Conservation (phyloP, 2,888 invertebrate species). For the Erynnis tages region DNA sequence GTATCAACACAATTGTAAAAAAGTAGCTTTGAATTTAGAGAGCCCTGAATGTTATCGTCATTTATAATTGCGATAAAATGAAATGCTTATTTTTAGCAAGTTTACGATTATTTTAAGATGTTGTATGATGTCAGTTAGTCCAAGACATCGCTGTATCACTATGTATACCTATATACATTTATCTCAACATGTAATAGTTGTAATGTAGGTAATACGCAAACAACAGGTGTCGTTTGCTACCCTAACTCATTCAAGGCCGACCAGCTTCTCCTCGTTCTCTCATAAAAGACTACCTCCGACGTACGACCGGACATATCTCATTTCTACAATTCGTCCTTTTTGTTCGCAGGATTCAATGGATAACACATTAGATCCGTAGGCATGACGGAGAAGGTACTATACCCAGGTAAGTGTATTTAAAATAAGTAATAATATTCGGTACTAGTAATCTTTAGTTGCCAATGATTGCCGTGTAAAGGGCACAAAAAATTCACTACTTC, state of each 20-base stretch:
- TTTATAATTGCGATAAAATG: too few species aligned
- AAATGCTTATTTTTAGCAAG: too few species aligned
- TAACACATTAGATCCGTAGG: constrained; percentile 82
- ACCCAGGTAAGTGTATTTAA: constrained; percentile 85
- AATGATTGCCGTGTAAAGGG: background rate
- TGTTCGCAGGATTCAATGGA: constrained; percentile 81
- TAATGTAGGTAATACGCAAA: constrained; percentile 2
- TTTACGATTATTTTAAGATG: too few species aligned
- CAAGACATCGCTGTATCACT: too few species aligned
- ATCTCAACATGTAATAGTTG: too few species aligned
- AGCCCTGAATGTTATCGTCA: too few species aligned
- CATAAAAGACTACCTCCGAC: constrained; percentile 20
- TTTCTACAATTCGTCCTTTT: constrained; percentile 36
- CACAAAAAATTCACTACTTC: background rate
- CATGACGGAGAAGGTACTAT: constrained; percentile 92
- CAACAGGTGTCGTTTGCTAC: constrained; percentile 35
- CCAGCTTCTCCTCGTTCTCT: constrained; percentile 29
- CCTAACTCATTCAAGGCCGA: constrained; percentile 37
- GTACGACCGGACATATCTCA: constrained; percentile 24
- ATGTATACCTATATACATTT: too few species aligned
- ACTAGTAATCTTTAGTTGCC: too few species aligned
- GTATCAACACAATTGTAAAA: too few species aligned
- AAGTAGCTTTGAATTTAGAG: too few species aligned
- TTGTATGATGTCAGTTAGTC: too few species aligned
- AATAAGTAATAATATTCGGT: constrained; percentile 23